Evolutionary conservation across 2,888 invertebrate genomes (phyloP).

Genomic region (Blera fallax): DNA sequence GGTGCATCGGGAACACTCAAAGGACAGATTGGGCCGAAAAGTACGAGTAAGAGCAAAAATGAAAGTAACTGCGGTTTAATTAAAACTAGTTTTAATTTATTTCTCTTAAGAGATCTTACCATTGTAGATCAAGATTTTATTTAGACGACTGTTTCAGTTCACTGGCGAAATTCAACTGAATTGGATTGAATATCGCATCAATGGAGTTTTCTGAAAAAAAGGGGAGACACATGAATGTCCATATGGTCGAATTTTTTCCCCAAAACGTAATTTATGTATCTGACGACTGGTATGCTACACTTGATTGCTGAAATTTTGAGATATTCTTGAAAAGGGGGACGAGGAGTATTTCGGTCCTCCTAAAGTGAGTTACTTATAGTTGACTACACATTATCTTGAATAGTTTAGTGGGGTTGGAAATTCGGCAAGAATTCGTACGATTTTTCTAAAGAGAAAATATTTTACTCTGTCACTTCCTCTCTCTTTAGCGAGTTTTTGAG

Average conservation of each 20-base stretch:
- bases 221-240: constrained; percentile 12
- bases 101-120: constrained; percentile 1
- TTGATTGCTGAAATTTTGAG: constrained; percentile 10
- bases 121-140: background rate
- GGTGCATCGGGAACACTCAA: constrained; percentile 21
- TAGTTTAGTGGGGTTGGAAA: no score
- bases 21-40: constrained; percentile 35
- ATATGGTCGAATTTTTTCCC: constrained; percentile 30
- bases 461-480: no score
- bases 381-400: no score
- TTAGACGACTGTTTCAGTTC: constrained; percentile 10
- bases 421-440: no score
- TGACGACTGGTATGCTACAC: background rate
- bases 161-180: constrained; percentile 27
- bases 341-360: no score
- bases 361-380: no score
- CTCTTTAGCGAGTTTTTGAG: no score
- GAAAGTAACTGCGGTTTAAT: background rate
- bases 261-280: constrained; percentile 26
- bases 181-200: background rate
- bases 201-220: constrained; percentile 8
- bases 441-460: no score
- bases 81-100: background rate
- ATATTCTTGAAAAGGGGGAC: background rate
- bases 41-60: constrained; percentile 14